Evolutionary conservation across 2,113 vertebrate genomes (phyloP), one percentile per base, ranked within the genome.

Genomic region (Enhydra lutris): DNA sequence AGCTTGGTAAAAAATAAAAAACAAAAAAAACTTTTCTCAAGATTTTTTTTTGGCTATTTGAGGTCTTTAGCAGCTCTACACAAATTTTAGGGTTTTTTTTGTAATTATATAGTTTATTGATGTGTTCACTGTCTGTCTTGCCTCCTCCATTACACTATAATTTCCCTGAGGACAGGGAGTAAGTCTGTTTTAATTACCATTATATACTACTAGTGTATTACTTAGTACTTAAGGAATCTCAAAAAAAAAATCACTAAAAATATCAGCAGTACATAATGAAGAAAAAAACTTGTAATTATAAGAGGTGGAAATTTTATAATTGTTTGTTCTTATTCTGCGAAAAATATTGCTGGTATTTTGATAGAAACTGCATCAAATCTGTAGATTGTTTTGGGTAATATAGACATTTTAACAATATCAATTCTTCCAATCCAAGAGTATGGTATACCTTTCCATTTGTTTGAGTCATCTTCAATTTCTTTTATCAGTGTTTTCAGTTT

Each of bases 1-100:
- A 97, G 97, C 96, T 97, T 97, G 93, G 94, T 90, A 91, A 55
- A 55, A 55, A 17, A n/a, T n/a, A 52, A 50, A 50, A 50, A 42
- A 42, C 39, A 47, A 93, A 52, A 52, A 18, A 12, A 18, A 17
- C 4, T 55, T 55, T 55, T 17, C 52, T 55, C 5, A 18, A 55
- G 52, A 6, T 76, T 76, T 15, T 42, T 73, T 73, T 76, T 76
- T 15, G 42, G 24, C 74, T 76, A 76, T 17, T 47, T 47, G 42
- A 76, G 26, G 74, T 76, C 42, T 76, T 76, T 47, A 29, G 14
- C 14, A 29, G 24, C 29, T 76, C 24, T 74, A 45, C 23, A 76
- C 73, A 76, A 76, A 45, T 45, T 76, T 26, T 74, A 14, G 73
- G 5, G 17, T 15, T 26, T 74, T 71, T 67, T 74, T 76, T 45